Evolutionary conservation across 2,113 vertebrate genomes (phyloP).

Genomic region (Lagenorhynchus albirostris): DNA sequence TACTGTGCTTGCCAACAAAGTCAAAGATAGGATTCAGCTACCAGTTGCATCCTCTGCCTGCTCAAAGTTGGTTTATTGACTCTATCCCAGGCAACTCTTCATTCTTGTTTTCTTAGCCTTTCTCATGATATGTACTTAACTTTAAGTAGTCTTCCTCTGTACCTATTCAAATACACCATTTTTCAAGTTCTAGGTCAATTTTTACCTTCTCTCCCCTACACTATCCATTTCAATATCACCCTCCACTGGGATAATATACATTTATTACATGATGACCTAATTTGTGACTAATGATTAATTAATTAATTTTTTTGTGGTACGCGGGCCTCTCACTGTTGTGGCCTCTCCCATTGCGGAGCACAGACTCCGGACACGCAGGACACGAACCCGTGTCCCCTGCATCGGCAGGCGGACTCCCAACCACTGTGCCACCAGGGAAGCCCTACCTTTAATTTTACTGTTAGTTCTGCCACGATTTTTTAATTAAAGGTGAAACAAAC

Average conservation of each 20-base stretch:
- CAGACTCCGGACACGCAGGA: too few relatives aligned
- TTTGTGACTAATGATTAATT: neutral
- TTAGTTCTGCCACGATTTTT: neutral
- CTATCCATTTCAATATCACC: neutral
- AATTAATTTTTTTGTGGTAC: too few relatives aligned
- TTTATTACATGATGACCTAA: neutral
- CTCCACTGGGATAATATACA: neutral
- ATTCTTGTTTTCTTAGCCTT: neutral
- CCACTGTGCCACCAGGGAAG: too few relatives aligned
- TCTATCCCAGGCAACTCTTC: neutral
- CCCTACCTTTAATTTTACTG: neutral
- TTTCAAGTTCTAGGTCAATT: neutral
- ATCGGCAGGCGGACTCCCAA: too few relatives aligned
- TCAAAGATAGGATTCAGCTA: neutral
- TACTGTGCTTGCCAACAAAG: neutral
- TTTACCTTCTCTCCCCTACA: neutral
- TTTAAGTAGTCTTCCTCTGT: neutral
- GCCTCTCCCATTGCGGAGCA: too few relatives aligned
- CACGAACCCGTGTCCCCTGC: too few relatives aligned
- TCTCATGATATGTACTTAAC: neutral
- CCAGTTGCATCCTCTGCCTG: neutral
- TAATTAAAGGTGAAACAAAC: neutral
- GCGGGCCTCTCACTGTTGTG: too few relatives aligned
- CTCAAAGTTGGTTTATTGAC: neutral
- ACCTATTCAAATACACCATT: neutral